Evolutionary conservation across 2,113 vertebrate genomes (phyloP).

Genomic region (Istiophorus platypterus): DNA sequence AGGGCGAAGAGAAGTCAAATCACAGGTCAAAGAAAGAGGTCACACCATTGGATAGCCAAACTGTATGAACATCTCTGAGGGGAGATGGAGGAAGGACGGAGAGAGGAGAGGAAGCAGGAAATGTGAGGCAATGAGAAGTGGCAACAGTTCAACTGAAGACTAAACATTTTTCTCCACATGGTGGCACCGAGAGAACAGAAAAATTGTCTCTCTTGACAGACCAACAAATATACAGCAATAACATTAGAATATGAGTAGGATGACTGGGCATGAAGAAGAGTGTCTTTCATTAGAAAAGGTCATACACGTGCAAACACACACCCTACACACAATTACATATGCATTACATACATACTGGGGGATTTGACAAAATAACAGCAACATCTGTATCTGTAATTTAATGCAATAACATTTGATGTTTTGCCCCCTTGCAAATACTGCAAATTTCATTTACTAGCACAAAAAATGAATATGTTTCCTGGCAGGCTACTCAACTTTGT

Average conservation of each 20-base stretch:
- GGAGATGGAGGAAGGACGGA: neutral
- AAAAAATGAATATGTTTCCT: neutral
- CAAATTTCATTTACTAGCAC: neutral
- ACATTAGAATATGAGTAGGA: neutral
- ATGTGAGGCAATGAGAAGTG: neutral
- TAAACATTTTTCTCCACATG: constrained; percentile 53
- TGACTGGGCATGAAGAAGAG: neutral
- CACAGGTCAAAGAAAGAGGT: constrained; percentile 39
- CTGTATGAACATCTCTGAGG: constrained; percentile 48
- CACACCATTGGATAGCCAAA: constrained; percentile 33
- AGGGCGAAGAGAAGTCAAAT: constrained; percentile 29
- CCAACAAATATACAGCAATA: neutral
- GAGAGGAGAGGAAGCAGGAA: neutral
- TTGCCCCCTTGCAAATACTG: neutral
- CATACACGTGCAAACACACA: neutral
- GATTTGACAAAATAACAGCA: neutral
- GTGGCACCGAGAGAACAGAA: constrained; percentile 37
- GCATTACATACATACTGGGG: neutral
- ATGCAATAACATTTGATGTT: neutral
- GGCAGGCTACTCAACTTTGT: neutral
- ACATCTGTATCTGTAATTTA: neutral
- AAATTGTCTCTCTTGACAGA: neutral
- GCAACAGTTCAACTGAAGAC: neutral
- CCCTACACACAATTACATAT: neutral
- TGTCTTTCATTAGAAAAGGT: neutral